phyloP scores from a whole-genome alignment of 2,113 vertebrate genomes.

The Hipposideros armiger region DNA sequence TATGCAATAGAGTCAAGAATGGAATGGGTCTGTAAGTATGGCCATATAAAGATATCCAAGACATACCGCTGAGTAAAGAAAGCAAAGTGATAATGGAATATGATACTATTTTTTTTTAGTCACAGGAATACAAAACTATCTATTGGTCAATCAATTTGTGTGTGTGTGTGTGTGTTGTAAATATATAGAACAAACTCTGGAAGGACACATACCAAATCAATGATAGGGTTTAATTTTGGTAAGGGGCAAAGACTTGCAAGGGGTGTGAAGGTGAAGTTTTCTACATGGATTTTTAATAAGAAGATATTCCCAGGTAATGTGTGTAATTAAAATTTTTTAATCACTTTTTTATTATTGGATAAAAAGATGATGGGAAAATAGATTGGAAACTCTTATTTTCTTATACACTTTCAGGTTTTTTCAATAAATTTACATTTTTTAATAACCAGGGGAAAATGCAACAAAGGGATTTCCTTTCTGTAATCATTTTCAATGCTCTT shows the following conservation, averaged over 20 bases:
- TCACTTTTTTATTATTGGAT: background rate
- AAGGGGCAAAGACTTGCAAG: background rate
- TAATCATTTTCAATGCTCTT: conserved; percentile 32
- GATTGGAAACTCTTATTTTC: background rate
- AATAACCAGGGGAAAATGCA: conserved; percentile 19
- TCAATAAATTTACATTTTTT: background rate
- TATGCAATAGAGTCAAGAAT: background rate
- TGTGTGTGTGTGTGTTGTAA: background rate
- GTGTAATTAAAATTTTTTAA: background rate
- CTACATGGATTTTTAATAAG: background rate
- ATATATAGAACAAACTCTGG: background rate
- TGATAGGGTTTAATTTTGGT: background rate
- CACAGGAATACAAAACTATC: background rate
- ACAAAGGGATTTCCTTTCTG: conserved; percentile 33
- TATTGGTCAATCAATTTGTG: background rate
- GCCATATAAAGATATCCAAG: background rate
- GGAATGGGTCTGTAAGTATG: background rate
- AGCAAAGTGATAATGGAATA: background rate
- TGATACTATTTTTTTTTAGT: background rate
- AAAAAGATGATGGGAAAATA: background rate
- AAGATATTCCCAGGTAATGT: conserved; percentile 13
- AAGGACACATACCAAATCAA: conserved; percentile 2
- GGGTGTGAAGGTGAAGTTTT: background rate
- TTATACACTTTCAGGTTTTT: background rate
- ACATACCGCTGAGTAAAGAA: background rate